phyloP scores from a whole-genome alignment of 2,113 vertebrate species.

The Bubo bubo region DNA sequence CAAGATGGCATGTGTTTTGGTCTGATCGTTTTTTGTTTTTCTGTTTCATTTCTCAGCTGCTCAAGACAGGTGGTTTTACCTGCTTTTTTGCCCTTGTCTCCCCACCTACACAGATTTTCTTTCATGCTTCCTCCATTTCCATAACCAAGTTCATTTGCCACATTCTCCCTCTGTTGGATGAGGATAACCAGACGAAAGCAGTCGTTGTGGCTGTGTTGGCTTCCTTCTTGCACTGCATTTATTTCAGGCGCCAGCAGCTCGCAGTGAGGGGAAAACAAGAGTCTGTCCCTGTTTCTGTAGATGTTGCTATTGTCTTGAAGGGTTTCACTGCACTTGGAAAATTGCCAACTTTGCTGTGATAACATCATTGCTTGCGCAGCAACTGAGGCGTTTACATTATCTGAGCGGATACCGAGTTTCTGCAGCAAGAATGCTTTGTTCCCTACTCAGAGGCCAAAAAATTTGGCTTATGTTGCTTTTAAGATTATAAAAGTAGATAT shows the following conservation, averaged over 20 bases:
- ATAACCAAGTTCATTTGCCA: rapidly evolving
- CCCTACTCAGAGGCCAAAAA: not conserved
- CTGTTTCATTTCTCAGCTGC: not conserved
- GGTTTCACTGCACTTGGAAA: not conserved
- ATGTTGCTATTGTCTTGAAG: not conserved
- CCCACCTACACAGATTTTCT: not conserved
- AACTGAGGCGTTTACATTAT: rapidly evolving
- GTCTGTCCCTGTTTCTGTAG: not conserved
- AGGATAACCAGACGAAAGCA: not conserved
- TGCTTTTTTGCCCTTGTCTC: not conserved
- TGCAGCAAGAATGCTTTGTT: not conserved
- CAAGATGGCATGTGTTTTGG: not conserved
- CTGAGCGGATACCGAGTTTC: not conserved
- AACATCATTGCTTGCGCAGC: not conserved
- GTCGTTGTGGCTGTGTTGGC: rapidly evolving
- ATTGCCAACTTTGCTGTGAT: not conserved
- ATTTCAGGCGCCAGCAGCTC: rapidly evolving
- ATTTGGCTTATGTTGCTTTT: not conserved
- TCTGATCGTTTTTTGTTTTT: not conserved
- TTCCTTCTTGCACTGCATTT: not conserved
- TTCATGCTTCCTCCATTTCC: not conserved
- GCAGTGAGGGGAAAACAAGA: not conserved
- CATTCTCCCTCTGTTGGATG: not conserved
- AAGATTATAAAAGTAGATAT: not conserved
- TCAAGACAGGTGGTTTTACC: not conserved